Percentiles rank a stretch among this genome's conserved stretches.
phyloP scores from a whole-genome alignment of 2,888 invertebrate species.

The Gymnocheta viridis region DNA sequence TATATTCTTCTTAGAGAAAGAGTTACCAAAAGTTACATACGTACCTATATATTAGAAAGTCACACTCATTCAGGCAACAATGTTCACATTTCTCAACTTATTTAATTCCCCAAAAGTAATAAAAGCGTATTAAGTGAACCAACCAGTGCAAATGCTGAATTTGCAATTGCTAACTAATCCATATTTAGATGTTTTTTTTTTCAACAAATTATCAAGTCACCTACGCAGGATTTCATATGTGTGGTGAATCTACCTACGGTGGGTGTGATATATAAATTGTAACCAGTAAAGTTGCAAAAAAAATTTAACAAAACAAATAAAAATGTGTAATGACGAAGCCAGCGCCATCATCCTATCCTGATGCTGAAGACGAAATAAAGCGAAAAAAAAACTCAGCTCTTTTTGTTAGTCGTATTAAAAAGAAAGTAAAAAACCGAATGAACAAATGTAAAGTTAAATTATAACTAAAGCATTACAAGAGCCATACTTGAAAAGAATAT shows the following conservation, averaged over 20 bases:
- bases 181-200: no score
- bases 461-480: conserved; percentile 65
- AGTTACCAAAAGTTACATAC: no score
- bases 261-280: conserved; percentile 57
- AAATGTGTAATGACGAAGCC: conserved; percentile 33
- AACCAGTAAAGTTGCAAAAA: conserved; percentile 50
- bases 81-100: no score
- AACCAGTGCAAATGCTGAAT: no score
- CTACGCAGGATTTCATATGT: not conserved
- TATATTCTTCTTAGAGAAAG: no score
- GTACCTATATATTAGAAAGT: no score
- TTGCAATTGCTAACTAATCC: no score
- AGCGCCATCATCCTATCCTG: conserved; percentile 11
- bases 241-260: not conserved
- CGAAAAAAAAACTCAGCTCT: conserved; percentile 3
- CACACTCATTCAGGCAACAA: no score
- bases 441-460: conserved; percentile 61
- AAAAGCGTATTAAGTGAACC: no score
- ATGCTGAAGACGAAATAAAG: conserved; percentile 28
- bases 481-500: conserved; percentile 40
- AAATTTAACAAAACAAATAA: conserved; percentile 30
- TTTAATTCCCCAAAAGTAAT: no score
- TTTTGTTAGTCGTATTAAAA: not conserved
- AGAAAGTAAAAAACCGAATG: conserved; percentile 40
- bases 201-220: not conserved